Evolutionary conservation across 1,140 invertebrate species (phyloP).

Genomic region (Drosophila chauvacae): DNA sequence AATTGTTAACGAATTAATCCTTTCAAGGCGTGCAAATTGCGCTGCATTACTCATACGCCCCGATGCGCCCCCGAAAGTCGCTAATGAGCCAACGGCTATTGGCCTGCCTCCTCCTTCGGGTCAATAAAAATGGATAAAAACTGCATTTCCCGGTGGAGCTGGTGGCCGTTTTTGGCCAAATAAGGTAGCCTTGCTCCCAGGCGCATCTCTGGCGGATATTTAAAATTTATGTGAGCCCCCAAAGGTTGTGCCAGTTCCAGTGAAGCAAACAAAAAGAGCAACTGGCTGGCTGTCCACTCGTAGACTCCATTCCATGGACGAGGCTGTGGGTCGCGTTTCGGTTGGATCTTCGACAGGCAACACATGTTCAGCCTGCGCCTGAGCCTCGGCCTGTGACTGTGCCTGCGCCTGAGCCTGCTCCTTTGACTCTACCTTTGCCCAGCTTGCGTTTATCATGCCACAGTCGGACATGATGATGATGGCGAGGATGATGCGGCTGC

Average conservation of each 20-base stretch:
- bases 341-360: conserved; percentile 62
- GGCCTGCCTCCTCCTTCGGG: conserved; percentile 22
- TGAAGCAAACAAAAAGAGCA: conserved; percentile 39
- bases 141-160: conserved; percentile 55
- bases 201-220: conserved; percentile 61
- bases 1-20: conserved; percentile 82
- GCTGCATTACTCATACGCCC: conserved; percentile 72
- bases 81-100: conserved; percentile 47
- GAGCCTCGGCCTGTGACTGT: background rate
- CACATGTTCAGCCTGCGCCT: conserved; percentile 71
- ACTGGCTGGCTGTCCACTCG: conserved; percentile 7
- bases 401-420: background rate
- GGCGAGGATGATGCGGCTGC: conserved; percentile 40
- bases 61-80: conserved; percentile 43
- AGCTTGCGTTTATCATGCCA: conserved; percentile 70
- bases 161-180: conserved; percentile 26
- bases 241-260: conserved; percentile 54
- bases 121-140: conserved; percentile 80
- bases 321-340: conserved; percentile 43
- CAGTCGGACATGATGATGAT: conserved; percentile 56
- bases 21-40: conserved; percentile 73
- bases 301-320: conserved; percentile 11
- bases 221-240: conserved; percentile 72
- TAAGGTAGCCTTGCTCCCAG: conserved; percentile 36
- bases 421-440: conserved; percentile 44